Base-by-base conservation (phyloP, 1,140 invertebrate species). In the Macrobrachium nipponense region DNA sequence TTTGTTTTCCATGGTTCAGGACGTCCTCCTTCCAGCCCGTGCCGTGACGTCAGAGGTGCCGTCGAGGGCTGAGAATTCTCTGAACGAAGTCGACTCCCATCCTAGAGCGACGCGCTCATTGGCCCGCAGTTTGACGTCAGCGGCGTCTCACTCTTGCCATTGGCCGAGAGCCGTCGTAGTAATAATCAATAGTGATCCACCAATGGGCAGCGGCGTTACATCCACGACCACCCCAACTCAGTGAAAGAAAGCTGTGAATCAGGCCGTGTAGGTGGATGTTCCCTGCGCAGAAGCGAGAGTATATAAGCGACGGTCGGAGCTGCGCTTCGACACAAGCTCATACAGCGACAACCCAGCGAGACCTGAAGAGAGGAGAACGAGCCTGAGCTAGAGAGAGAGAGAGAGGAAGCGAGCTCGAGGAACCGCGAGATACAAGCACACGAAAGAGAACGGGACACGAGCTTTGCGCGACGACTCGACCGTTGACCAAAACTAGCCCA, bases 161-260 rank as follows among this genome's bases (percentile, higher is more conserved):
- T 86, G 84, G 84, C 51, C 51, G 18, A 59, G 17, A 36, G 17
- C 43, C 23, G 7, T 51, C 68, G 70, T 80, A 80, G 77, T 80
- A 86, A 86, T 86, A 77, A 86, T 80, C 80, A 86, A 78, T 86
- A 43, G 44, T 18, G 20, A 58, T 36, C 68, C n/a, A 27, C 84
- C 77, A 86, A 86, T 86, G 64, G 60, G 51, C 3, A 66, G 64
- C 6, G 44, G 5, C 23, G 64, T 86, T 79, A 72, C 83, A 85
- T 86, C 43, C 76, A 64, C 59, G n/a, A 60, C 83, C 75, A 80
- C 58, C 68, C 77, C 62, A 70, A 86, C 60, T 72, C 72, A 78
- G 80, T 86, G 84, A 86, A 86, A 86, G 84, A 75, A 86, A 86
- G 77, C 23, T 86, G 84, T 86, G 84, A 86, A 86, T 83, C 73